Percentiles rank a stretch among this genome's conserved stretches.
Conservation (phyloP, 2,888 invertebrate species). For the Sycophila texana region DNA sequence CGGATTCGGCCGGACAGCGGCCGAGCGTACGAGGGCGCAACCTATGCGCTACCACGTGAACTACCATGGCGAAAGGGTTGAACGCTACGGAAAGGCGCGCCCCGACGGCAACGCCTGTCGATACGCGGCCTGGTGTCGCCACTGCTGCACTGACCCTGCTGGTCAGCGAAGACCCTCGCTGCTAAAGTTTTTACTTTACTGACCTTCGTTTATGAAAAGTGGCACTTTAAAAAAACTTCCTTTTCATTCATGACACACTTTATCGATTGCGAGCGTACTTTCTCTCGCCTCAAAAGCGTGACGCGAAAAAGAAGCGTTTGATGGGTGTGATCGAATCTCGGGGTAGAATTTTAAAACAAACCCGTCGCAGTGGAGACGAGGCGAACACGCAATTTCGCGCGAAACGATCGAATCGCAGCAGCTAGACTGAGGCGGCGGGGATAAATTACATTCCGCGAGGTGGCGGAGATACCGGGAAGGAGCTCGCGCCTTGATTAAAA, state of each 20-base stretch:
- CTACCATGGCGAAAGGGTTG: constrained; percentile 70
- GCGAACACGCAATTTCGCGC: constrained; percentile 3
- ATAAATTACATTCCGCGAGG: constrained; percentile 40
- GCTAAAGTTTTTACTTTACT: no score
- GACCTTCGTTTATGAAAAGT: no score
- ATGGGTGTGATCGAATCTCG: no score
- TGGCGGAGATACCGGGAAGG: constrained; percentile 4
- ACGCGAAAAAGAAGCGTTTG: no score
- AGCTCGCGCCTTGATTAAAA: constrained; percentile 49
- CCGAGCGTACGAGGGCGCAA: constrained; percentile 71
- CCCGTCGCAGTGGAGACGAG: not conserved
- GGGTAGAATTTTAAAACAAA: not conserved
- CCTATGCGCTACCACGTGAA: constrained; percentile 67
- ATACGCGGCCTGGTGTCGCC: constrained; percentile 38
- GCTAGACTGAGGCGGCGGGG: constrained; percentile 1
- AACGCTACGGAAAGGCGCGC: constrained; percentile 50
- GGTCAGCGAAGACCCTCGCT: no score
- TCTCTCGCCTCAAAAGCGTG: no score
- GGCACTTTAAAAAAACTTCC: no score
- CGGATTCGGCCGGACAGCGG: not conserved
- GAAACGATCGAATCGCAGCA: not conserved
- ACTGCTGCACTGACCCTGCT: constrained; percentile 19
- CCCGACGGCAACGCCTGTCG: constrained; percentile 50
- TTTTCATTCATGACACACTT: no score
- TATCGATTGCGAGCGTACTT: no score